A percentile compares a stretch with the other conserved stretches of the same genome.
phyloP scores from a whole-genome alignment of 2,888 invertebrate genomes.

The Nomada fucata region DNA sequence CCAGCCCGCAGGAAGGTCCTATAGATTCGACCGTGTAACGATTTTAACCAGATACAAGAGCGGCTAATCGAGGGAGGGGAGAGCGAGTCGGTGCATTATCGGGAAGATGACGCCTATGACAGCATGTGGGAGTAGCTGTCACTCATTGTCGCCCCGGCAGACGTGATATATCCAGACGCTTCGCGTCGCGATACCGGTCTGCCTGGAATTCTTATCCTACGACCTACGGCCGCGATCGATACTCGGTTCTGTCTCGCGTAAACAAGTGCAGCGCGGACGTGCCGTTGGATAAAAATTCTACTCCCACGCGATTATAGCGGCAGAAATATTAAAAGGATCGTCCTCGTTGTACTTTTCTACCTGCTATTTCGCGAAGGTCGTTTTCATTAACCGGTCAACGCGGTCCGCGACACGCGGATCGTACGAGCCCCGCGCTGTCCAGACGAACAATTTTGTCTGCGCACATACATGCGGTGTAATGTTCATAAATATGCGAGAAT shows the following conservation, averaged over 20 bases:
- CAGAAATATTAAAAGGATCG: too few relatives aligned
- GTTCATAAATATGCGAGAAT: too few relatives aligned
- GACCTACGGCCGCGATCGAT: conserved; percentile 61
- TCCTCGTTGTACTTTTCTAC: too few relatives aligned
- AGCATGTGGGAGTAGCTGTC: conserved; percentile 83
- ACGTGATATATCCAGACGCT: conserved; percentile 76
- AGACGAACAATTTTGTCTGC: too few relatives aligned
- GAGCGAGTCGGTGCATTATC: conserved; percentile 74
- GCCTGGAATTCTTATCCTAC: conserved; percentile 67
- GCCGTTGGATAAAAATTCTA: conserved; percentile 21
- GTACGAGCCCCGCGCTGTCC: too few relatives aligned
- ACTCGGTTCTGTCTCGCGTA: conserved; percentile 28
- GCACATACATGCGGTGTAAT: too few relatives aligned
- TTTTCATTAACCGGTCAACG: too few relatives aligned
- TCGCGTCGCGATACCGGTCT: conserved; percentile 67
- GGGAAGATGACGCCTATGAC: conserved; percentile 79
- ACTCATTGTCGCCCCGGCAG: conserved; percentile 81
- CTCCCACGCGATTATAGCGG: neutral
- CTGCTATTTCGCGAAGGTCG: too few relatives aligned
- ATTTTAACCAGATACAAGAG: conserved; percentile 76
- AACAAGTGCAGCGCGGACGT: neutral
- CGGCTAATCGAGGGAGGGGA: conserved; percentile 61
- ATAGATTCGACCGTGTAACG: conserved; percentile 74
- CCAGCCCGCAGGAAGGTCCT: conserved; percentile 62
- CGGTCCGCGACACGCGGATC: too few relatives aligned